Conservation (phyloP, 2,888 invertebrate species). For the Arrhopalites spinosus region DNA sequence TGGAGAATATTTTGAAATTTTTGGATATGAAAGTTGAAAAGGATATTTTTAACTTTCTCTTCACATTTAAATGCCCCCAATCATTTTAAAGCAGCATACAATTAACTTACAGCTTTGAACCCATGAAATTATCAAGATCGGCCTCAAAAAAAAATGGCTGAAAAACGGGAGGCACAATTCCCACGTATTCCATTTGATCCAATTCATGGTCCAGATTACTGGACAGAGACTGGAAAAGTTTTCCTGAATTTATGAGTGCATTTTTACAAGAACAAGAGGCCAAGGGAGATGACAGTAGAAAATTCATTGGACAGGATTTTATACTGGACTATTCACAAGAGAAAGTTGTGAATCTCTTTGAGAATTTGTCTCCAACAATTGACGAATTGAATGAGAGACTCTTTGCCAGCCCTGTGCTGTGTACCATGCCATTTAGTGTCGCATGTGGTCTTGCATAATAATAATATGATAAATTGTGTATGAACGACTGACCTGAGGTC, state of each 20-base stretch:
- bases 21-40: conserved; percentile 45
- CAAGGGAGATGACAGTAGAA: conserved; percentile 9
- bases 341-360: conserved; percentile 42
- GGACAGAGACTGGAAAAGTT: conserved; percentile 34
- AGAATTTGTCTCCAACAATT: conserved; percentile 42
- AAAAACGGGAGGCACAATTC: conserved; percentile 6
- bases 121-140: not conserved
- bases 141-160: not conserved
- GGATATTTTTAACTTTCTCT: conserved; percentile 49
- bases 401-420: conserved; percentile 46
- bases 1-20: conserved; percentile 51
- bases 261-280: conserved; percentile 18
- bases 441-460: too few relatives aligned
- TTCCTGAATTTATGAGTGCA: conserved; percentile 37
- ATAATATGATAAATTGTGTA: too few relatives aligned
- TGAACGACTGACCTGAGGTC: too few relatives aligned
- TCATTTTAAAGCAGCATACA: conserved; percentile 9
- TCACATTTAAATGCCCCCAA: conserved; percentile 36
- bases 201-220: not conserved
- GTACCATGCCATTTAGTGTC: conserved; percentile 46
- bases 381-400: conserved; percentile 43
- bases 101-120: too few relatives aligned
- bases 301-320: conserved; percentile 37
- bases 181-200: not conserved
- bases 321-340: conserved; percentile 43